Conservation (phyloP, 2,113 vertebrate species). For the Podilymbus podiceps region DNA sequence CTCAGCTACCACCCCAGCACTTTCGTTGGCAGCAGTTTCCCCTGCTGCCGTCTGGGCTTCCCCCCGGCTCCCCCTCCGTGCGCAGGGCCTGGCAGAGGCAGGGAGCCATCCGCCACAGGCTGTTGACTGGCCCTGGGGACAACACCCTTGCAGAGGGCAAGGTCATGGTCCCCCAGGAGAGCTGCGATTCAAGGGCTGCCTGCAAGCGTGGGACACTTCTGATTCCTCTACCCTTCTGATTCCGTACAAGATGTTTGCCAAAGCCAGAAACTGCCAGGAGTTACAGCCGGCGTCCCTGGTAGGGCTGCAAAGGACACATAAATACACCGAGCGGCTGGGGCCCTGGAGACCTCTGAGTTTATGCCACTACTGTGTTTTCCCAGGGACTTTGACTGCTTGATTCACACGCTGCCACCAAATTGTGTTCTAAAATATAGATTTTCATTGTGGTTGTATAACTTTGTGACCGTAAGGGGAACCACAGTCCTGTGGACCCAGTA, state of each 20-base stretch:
- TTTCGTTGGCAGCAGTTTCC: neutral
- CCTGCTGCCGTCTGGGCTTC: neutral
- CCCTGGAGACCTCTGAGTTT: neutral
- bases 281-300: fast-evolving
- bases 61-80: neutral
- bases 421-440: neutral
- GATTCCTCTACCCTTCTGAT: neutral
- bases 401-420: neutral
- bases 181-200: neutral
- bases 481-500: neutral
- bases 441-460: neutral
- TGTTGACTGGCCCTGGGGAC: neutral
- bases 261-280: neutral
- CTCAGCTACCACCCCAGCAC: neutral
- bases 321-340: neutral
- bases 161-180: neutral
- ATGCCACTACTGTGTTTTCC: neutral
- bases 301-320: neutral
- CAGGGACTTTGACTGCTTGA: neutral
- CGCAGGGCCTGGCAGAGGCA: neutral
- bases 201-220: neutral
- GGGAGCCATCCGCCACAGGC: neutral
- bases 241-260: neutral
- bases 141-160: neutral
- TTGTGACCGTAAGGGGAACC: neutral